Conservation (phyloP, 2,797 vertebrate species). For the Microctenopoma steveboyesi region DNA sequence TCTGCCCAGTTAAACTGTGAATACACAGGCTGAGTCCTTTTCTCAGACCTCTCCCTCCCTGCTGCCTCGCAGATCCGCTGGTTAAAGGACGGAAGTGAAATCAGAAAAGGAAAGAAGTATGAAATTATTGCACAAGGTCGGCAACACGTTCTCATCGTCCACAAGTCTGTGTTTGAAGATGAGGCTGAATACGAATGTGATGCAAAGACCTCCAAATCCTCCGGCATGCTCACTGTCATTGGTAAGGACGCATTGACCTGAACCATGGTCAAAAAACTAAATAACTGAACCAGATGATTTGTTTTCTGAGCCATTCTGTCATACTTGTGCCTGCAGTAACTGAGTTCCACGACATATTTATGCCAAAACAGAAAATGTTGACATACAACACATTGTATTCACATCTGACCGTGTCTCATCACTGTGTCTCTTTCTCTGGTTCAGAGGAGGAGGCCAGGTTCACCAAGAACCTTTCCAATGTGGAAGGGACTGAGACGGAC, state of each 20-base stretch:
- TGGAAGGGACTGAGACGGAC: constrained; percentile 94
- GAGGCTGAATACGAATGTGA: constrained; percentile 98
- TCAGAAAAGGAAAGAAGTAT: constrained; percentile 97
- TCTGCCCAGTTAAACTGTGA: neutral
- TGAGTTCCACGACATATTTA: too few relatives aligned
- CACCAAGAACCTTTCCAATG: constrained; percentile 92
- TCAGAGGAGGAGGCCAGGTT: constrained; percentile 96
- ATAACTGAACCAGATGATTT: too few relatives aligned
- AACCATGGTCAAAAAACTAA: too few relatives aligned
- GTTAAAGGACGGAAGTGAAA: constrained; percentile 96
- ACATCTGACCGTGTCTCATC: neutral
- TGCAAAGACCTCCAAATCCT: constrained; percentile 91
- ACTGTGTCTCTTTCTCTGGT: neutral
- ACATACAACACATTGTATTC: too few relatives aligned
- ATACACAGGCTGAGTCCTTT: neutral
- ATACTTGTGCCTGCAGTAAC: too few relatives aligned
- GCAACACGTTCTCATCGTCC: constrained; percentile 89
- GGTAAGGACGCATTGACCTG: constrained; percentile 79
- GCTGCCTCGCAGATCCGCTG: constrained; percentile 86
- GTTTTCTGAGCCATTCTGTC: too few relatives aligned
- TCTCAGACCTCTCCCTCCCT: neutral
- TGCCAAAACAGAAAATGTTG: too few relatives aligned
- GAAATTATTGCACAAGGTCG: constrained; percentile 93
- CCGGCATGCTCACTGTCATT: constrained; percentile 94
- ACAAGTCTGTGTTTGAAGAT: constrained; percentile 93